phyloP scores from a whole-genome alignment of 2,113 vertebrate species.

The Cranoglanis bouderius region DNA sequence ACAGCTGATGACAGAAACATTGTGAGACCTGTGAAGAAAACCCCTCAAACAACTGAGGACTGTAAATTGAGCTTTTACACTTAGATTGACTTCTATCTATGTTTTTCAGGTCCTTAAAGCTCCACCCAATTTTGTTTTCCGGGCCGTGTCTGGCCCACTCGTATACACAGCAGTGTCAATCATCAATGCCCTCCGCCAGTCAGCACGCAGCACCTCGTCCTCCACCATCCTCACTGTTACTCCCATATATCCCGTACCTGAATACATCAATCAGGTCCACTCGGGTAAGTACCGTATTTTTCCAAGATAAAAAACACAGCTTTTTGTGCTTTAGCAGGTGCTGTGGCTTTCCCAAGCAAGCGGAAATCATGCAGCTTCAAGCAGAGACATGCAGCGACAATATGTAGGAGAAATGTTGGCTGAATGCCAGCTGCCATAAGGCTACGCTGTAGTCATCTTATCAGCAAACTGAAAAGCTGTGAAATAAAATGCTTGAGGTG shows the following conservation, averaged over 20 bases:
- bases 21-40: too few relatives aligned
- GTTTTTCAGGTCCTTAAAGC: conserved; percentile 82
- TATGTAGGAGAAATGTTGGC: conserved; percentile 4
- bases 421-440: conserved; percentile 6
- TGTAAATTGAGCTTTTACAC: neutral
- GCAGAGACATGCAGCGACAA: neutral
- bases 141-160: conserved; percentile 86
- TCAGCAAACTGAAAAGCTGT: neutral
- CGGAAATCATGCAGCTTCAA: neutral
- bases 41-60: too few relatives aligned
- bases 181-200: conserved; percentile 81
- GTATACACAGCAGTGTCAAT: conserved; percentile 90
- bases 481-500: neutral
- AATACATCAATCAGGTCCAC: conserved; percentile 84
- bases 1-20: too few relatives aligned
- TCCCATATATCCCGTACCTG: conserved; percentile 78
- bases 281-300: conserved; percentile 72
- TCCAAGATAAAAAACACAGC: neutral
- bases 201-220: conserved; percentile 67
- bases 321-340: neutral
- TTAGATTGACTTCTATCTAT: neutral
- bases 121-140: conserved; percentile 84
- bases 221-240: conserved; percentile 77
- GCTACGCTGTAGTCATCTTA: conserved; percentile 9
- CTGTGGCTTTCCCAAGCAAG: neutral